Percentiles rank a stretch among this genome's conserved stretches.
These are phyloP conservation scores for Pantelozetes paolii DNA, from an alignment of 2,888 invertebrate species.

Conservation along the genomic window DNA sequence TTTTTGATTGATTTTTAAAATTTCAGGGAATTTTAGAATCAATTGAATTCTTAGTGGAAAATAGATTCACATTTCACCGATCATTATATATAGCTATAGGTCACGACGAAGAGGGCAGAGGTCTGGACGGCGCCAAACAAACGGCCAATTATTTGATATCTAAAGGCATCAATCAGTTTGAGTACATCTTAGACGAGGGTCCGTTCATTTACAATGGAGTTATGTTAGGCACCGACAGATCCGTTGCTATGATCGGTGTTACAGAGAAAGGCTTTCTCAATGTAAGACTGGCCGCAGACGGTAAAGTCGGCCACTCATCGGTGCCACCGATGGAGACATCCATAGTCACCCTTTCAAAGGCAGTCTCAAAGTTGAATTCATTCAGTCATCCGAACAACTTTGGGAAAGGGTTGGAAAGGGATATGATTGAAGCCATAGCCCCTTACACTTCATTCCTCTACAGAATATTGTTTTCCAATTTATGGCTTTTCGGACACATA, in stretches of 20 bases:
- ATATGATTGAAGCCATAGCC: slow-evolving; percentile 53
- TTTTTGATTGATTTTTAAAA: background rate
- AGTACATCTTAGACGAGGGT: slow-evolving; percentile 58
- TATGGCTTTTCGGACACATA: slow-evolving; percentile 56
- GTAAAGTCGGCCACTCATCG: slow-evolving; percentile 56
- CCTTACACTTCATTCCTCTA: slow-evolving; percentile 50
- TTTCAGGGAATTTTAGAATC: slow-evolving; percentile 56
- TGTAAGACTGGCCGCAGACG: slow-evolving; percentile 53
- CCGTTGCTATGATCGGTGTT: slow-evolving; percentile 53
- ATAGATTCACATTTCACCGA: slow-evolving; percentile 53
- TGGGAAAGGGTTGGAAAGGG: slow-evolving; percentile 54
- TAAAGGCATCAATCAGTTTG: slow-evolving; percentile 50
- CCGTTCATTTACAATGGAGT: slow-evolving; percentile 53
- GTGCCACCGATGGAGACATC: slow-evolving; percentile 55
- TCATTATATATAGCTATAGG: slow-evolving; percentile 57
- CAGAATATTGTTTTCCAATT: slow-evolving; percentile 53
- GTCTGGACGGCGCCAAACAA: slow-evolving; percentile 53
- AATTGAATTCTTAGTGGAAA: slow-evolving; percentile 53
- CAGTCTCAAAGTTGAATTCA: slow-evolving; percentile 52
- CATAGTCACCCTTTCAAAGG: slow-evolving; percentile 55
- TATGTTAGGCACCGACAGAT: slow-evolving; percentile 52
- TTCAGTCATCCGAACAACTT: slow-evolving; percentile 55
- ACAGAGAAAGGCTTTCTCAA: slow-evolving; percentile 56
- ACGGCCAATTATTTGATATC: slow-evolving; percentile 51
- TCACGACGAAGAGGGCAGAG: slow-evolving; percentile 57